These are phyloP conservation scores for Tetranychus urticae DNA, from an alignment of 1,140 invertebrate genomes.

Conservation along the genomic window DNA sequence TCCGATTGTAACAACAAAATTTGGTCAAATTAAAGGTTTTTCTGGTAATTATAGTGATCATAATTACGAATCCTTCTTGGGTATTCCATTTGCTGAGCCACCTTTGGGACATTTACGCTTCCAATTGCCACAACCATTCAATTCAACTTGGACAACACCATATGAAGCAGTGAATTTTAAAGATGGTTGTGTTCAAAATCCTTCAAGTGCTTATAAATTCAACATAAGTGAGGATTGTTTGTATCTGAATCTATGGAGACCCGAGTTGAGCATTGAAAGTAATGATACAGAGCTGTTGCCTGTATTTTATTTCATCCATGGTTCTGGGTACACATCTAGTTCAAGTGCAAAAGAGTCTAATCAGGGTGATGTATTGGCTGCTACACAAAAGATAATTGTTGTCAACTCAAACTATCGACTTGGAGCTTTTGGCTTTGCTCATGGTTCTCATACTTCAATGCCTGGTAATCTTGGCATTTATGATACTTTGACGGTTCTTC, in stretches of 20 bases:
- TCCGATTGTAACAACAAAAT: neutral
- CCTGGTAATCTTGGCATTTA: slow-evolving; percentile 25
- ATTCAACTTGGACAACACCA: neutral
- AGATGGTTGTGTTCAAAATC: no score
- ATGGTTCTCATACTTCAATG: slow-evolving; percentile 14
- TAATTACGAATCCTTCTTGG: slow-evolving; percentile 35
- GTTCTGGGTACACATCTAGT: neutral
- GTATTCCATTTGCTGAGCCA: slow-evolving; percentile 15
- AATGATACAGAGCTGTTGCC: neutral
- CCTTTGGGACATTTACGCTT: no score
- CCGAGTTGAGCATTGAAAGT: neutral
- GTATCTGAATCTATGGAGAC: neutral
- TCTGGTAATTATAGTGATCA: neutral
- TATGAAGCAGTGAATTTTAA: no score
- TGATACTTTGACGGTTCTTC: slow-evolving; percentile 28
- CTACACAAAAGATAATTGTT: neutral
- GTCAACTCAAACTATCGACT: slow-evolving; percentile 33
- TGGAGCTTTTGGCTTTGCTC: slow-evolving; percentile 35
- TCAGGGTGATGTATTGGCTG: neutral
- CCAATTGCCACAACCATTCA: neutral
- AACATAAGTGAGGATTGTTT: no score
- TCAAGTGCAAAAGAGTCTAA: neutral
- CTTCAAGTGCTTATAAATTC: neutral
- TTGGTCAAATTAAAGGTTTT: neutral
- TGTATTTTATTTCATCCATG: neutral